phyloP scores from a whole-genome alignment of 2,113 vertebrate genomes.

The Amazona guildingii region DNA sequence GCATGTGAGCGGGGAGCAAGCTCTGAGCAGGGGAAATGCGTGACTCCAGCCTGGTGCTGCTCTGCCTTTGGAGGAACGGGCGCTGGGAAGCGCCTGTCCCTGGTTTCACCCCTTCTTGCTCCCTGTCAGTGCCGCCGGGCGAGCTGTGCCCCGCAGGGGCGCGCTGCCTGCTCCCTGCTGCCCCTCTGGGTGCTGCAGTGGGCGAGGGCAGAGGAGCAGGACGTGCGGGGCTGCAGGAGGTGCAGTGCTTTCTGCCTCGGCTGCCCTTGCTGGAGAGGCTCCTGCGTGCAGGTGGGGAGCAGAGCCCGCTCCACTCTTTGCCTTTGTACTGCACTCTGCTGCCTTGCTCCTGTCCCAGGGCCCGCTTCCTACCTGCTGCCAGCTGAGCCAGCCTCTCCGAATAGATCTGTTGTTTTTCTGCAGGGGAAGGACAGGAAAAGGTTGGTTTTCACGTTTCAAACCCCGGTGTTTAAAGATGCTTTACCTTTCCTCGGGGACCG shows the following conservation, averaged over 20 bases:
- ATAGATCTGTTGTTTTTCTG: conserved; percentile 49
- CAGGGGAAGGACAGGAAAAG: background rate
- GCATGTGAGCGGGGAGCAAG: background rate
- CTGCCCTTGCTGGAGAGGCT: background rate
- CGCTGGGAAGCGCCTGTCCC: background rate
- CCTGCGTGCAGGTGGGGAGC: background rate
- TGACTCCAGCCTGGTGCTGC: background rate
- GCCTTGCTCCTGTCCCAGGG: background rate
- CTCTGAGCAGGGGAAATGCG: background rate
- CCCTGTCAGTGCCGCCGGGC: background rate
- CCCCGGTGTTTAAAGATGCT: background rate
- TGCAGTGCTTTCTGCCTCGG: background rate
- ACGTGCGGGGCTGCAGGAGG: background rate
- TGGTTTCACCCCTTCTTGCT: background rate
- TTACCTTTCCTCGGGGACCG: background rate
- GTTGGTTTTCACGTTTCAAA: background rate
- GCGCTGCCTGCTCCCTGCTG: background rate
- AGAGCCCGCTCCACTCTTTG: background rate
- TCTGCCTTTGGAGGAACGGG: rapidly evolving
- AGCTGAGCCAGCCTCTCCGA: background rate
- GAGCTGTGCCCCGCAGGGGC: background rate
- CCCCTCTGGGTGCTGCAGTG: background rate
- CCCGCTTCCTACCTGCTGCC: conserved; percentile 42
- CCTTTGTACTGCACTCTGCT: background rate
- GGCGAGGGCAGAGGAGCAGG: background rate